Evolutionary conservation across 2,113 vertebrate species (phyloP).

Genomic region (Sula dactylatra): DNA sequence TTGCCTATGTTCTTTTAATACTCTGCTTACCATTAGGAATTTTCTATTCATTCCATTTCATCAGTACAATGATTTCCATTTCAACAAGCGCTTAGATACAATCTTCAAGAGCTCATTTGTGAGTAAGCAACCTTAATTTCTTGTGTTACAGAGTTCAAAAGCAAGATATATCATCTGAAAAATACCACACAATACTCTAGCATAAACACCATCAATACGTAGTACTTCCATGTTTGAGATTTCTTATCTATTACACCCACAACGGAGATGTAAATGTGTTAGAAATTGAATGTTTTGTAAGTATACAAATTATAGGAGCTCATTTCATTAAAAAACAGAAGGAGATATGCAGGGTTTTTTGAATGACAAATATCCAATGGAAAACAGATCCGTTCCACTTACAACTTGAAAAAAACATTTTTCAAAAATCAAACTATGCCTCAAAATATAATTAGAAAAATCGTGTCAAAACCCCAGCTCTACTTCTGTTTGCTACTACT

Average conservation of each 20-base stretch:
- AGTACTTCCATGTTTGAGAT: neutral
- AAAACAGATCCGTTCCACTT: neutral
- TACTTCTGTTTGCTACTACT: neutral
- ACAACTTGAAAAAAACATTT: neutral
- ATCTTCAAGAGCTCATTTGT: neutral
- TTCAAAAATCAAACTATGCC: neutral
- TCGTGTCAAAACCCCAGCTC: fast-evolving
- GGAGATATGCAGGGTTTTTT: neutral
- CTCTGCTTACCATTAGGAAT: neutral
- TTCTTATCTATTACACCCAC: neutral
- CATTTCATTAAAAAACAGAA: neutral
- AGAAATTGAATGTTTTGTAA: neutral
- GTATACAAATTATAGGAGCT: neutral
- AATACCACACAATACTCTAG: neutral
- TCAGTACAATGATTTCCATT: neutral
- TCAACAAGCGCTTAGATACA: neutral
- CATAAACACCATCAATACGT: neutral
- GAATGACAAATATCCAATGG: neutral
- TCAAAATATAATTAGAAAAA: neutral
- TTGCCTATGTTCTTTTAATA: neutral
- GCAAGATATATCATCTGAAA: neutral
- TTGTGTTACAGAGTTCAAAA: neutral
- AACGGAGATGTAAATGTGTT: neutral
- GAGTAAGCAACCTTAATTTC: constrained; percentile 9
- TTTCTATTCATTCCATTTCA: neutral